Conservation (phyloP, 2,888 invertebrate species). For the Cerceris rybyensis region DNA sequence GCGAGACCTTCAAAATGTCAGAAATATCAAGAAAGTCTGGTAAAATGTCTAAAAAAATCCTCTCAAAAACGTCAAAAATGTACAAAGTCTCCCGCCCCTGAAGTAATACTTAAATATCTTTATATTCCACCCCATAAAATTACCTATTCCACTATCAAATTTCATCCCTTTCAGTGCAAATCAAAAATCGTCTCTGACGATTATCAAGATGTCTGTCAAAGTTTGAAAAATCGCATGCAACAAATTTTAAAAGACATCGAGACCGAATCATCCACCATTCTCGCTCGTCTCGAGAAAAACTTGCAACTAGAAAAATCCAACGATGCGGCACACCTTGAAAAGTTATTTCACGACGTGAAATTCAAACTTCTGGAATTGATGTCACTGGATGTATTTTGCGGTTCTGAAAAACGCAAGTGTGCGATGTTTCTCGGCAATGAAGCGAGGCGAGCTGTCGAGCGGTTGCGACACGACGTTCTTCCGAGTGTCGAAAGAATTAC, state of each 20-base stretch:
- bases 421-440: slow-evolving; percentile 52
- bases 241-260: slow-evolving; percentile 40
- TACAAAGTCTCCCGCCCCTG: background rate
- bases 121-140: background rate
- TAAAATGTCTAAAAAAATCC: slow-evolving; percentile 49
- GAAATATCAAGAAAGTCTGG: slow-evolving; percentile 38
- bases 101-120: background rate
- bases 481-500: slow-evolving; percentile 34
- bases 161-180: slow-evolving; percentile 53
- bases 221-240: slow-evolving; percentile 23
- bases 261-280: slow-evolving; percentile 18
- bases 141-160: background rate
- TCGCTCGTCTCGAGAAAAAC: slow-evolving; percentile 25
- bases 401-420: slow-evolving; percentile 51
- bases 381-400: slow-evolving; percentile 52
- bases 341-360: slow-evolving; percentile 5
- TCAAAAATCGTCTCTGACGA: slow-evolving; percentile 39
- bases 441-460: slow-evolving; percentile 39
- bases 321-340: background rate
- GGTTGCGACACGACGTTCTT: slow-evolving; percentile 28
- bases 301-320: slow-evolving; percentile 8
- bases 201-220: slow-evolving; percentile 42
- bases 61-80: slow-evolving; percentile 31
- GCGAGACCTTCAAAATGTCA: slow-evolving; percentile 10
- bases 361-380: slow-evolving; percentile 48